A percentile compares a stretch with the other conserved stretches of the same genome.
These are phyloP conservation scores for Tetramorium parvispinum DNA, from an alignment of 1,140 invertebrate genomes.

Conservation along the genomic window DNA sequence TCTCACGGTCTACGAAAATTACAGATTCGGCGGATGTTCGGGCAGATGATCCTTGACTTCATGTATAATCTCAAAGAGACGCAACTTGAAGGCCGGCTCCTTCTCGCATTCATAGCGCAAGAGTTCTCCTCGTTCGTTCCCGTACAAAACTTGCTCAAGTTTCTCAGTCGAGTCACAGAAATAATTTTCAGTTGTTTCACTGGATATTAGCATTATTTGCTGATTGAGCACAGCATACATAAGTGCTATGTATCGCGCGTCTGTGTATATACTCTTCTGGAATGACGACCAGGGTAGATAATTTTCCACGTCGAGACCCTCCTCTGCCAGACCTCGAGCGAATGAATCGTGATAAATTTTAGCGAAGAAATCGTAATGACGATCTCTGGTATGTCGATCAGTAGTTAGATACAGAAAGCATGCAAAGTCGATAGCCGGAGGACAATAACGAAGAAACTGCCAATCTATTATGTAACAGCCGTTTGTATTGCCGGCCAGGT, in stretches of 20 bases:
- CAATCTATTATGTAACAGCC: conserved; percentile 87
- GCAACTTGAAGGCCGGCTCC: conserved; percentile 29
- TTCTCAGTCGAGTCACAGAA: conserved; percentile 37
- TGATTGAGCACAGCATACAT: conserved; percentile 42
- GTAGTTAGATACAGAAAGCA: conserved; percentile 61
- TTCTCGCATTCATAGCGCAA: conserved; percentile 29
- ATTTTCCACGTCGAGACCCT: conserved; percentile 50
- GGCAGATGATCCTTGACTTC: conserved; percentile 64
- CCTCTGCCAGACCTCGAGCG: conserved; percentile 14
- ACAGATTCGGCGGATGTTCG: conserved; percentile 24
- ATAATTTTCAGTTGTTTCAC: conserved; percentile 14
- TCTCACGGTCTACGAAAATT: neutral
- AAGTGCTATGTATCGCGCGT: neutral
- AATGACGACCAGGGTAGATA: conserved; percentile 59
- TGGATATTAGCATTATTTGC: conserved; percentile 66
- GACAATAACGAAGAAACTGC: conserved; percentile 86
- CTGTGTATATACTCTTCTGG: conserved; percentile 39
- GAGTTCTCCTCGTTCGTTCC: conserved; percentile 32
- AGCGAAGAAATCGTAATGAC: conserved; percentile 37
- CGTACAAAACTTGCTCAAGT: conserved; percentile 52
- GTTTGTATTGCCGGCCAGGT: conserved; percentile 74
- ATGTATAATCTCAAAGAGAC: conserved; percentile 52
- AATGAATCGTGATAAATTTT: conserved; percentile 63
- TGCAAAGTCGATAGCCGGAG: conserved; percentile 86
- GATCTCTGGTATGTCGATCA: conserved; percentile 37